Base-by-base conservation (phyloP, 2,888 invertebrate species). In the Acanthosoma haemorrhoidale region DNA sequence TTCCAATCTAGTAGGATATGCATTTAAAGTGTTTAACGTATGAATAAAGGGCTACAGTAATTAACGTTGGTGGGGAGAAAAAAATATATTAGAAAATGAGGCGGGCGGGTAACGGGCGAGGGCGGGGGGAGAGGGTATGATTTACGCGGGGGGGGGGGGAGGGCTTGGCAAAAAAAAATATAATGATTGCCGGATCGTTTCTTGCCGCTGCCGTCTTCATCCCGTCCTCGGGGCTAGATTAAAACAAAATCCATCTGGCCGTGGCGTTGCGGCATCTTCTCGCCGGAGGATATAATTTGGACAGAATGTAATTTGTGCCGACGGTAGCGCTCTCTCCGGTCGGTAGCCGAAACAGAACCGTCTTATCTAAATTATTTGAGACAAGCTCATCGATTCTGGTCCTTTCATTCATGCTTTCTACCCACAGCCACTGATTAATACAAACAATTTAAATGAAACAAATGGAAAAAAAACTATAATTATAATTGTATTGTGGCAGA, bases 11-110 rank as follows among this genome's bases (percentile, higher is more conserved):
- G 32, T 29, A 59, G 59, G 32, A 59, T 59, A 59, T 59, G 59
- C 59, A 59, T 59, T 59, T 59, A 59, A 59, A 59, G 59, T 59
- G 59, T 59, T 59, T 59, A 59, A 59, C 59, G 16, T 59, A 59
- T 59, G 59, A 59, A 59, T 59, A 59, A 59, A 59, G 59, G 59
- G 59, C n/a, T 59, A 1, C 29, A 34, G 59, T 59, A 59, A 59
- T 59, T 59, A 59, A 59, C 59, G 59, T 34, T 59, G 59, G 59
- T 32, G 29, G 32, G 31, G 15, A 58, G 8, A 59, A 31, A 59
- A 31, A 59, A 31, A 59, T 16, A 59, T 34, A 59, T 59, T 59
- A 59, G 59, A 59, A 59, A 59, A 59, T 32, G 59, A 59, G 59
- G 9, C 31, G 16, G 32, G 59, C n/a, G n/a, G n/a, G n/a, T n/a